A percentile compares a stretch with the other conserved stretches of the same genome.
Evolutionary conservation across 1,140 invertebrate species (phyloP).

Genomic region (Parapsyche elsis): DNA sequence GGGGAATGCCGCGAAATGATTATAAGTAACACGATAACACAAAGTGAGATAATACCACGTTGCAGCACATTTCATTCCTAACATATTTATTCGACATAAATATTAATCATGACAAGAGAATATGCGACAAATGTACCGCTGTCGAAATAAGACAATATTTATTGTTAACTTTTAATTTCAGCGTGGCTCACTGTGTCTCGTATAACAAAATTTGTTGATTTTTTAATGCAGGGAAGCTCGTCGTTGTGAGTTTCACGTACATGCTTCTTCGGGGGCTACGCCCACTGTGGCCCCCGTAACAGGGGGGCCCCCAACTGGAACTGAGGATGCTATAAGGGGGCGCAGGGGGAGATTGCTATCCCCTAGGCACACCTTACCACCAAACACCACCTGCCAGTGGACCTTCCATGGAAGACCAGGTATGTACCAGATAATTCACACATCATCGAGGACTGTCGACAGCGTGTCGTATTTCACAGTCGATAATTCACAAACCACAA

Average conservation of each 20-base stretch:
- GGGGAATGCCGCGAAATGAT: background rate
- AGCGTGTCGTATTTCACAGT: too few relatives aligned
- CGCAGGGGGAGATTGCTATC: constrained; percentile 76
- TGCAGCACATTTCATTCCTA: too few relatives aligned
- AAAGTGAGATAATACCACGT: background rate
- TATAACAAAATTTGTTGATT: background rate
- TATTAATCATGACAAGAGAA: too few relatives aligned
- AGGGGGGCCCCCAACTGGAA: constrained; percentile 52
- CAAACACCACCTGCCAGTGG: constrained; percentile 88
- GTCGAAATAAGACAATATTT: too few relatives aligned
- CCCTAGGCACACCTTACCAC: constrained; percentile 84
- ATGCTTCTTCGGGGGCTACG: constrained; percentile 69
- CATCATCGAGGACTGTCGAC: too few relatives aligned
- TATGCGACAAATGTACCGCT: too few relatives aligned
- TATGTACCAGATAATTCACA: constrained; percentile 51
- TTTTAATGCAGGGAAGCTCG: constrained; percentile 60
- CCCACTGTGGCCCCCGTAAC: constrained; percentile 26
- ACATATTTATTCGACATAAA: too few relatives aligned
- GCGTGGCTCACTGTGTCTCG: too few relatives aligned
- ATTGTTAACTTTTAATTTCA: too few relatives aligned
- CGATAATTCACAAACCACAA: too few relatives aligned
- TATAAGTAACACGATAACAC: background rate
- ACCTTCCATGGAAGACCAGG: constrained; percentile 79
- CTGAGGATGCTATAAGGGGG: constrained; percentile 62
- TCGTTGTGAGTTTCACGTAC: constrained; percentile 78